phyloP scores from a whole-genome alignment of 2,888 invertebrate species.

The Dynastes tityus region DNA sequence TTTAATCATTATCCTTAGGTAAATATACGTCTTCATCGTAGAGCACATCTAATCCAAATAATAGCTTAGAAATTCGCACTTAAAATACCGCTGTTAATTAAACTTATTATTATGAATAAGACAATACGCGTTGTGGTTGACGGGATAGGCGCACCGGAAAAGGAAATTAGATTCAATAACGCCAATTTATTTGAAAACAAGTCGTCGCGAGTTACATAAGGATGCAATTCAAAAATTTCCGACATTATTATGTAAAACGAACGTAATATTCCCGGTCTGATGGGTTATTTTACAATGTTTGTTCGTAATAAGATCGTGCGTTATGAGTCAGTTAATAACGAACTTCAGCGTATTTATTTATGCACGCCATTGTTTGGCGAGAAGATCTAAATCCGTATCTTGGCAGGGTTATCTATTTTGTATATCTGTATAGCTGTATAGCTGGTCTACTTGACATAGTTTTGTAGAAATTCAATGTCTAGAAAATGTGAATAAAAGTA shows the following conservation, averaged over 20 bases:
- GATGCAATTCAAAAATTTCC: constrained; percentile 17
- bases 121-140: background rate
- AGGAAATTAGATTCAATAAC: constrained; percentile 45
- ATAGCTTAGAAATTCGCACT: constrained; percentile 3
- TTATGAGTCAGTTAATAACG: constrained; percentile 6
- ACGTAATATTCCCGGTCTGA: background rate
- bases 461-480: constrained; percentile 14
- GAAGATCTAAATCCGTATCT: constrained; percentile 10
- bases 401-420: constrained; percentile 10
- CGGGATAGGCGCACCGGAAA: constrained; percentile 17
- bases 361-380: constrained; percentile 1
- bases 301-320: background rate
- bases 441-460: constrained; percentile 3
- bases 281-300: background rate
- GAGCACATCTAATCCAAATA: background rate
- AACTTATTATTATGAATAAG: constrained; percentile 8
- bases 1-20: too few species aligned
- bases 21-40: too few species aligned
- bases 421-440: background rate
- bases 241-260: background rate
- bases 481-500: background rate
- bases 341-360: background rate
- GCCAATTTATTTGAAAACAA: constrained; percentile 41
- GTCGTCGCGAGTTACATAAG: constrained; percentile 20
- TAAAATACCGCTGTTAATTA: background rate